A percentile compares a stretch with the other conserved stretches of the same genome.
These are phyloP conservation scores for Gryllus longicercus DNA, from an alignment of 2,888 invertebrate species.

Conservation along the genomic window DNA sequence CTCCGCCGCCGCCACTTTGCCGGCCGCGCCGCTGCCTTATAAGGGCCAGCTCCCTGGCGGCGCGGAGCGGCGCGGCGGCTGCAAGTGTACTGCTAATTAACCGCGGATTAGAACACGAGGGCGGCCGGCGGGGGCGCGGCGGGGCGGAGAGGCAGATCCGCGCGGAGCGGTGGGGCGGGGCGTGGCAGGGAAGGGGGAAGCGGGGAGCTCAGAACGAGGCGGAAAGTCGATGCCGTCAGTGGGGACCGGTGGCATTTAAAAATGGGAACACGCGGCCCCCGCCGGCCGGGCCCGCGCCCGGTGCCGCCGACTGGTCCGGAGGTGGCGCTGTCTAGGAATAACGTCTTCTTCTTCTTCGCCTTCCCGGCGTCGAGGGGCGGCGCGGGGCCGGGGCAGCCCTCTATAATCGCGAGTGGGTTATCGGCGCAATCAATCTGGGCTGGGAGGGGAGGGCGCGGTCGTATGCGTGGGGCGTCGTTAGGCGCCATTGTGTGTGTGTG, in stretches of 20 bases:
- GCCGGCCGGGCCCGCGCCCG: background rate
- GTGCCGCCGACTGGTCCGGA: background rate
- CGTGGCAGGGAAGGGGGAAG: background rate
- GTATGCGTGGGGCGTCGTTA: no score
- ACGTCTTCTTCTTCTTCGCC: no score
- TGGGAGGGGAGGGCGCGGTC: no score
- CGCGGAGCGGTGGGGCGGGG: background rate
- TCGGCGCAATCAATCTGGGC: no score
- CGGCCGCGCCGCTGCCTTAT: background rate
- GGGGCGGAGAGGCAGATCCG: background rate
- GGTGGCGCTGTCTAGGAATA: no score
- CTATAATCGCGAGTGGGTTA: no score
- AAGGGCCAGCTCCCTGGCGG: background rate
- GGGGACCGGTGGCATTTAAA: background rate
- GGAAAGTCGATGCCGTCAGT: background rate
- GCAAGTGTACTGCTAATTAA: constrained; percentile 17
- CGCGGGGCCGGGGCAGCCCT: no score
- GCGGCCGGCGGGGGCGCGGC: background rate
- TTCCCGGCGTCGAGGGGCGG: no score
- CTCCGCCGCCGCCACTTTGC: background rate
- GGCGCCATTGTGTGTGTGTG: no score
- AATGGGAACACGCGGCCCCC: background rate
- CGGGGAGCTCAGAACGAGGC: background rate
- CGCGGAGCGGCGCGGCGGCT: background rate
- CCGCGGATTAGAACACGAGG: background rate